Evolutionary conservation across 2,113 vertebrate species (phyloP).

Genomic region (Abramis brama): DNA sequence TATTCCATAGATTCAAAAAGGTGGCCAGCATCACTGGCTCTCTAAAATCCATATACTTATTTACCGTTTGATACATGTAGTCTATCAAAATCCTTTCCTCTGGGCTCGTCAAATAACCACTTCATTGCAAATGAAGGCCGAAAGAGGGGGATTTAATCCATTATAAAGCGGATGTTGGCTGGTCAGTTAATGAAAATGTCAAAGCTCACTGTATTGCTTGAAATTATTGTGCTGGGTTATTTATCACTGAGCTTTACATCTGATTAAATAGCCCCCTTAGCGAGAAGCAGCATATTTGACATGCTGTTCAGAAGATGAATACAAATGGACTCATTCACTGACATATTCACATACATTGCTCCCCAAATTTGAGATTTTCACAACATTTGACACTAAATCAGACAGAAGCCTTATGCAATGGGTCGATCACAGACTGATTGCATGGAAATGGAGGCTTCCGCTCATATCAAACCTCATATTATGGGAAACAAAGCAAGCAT

Average conservation of each 20-base stretch:
- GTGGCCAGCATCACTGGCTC: background rate
- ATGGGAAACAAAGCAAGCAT: constrained; percentile 79
- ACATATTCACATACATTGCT: constrained; percentile 77
- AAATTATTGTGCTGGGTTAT: constrained; percentile 22
- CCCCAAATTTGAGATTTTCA: constrained; percentile 81
- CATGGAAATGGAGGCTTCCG: constrained; percentile 57
- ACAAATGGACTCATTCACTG: constrained; percentile 65
- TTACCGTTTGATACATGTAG: constrained; percentile 1
- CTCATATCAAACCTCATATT: constrained; percentile 76
- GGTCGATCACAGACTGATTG: constrained; percentile 46
- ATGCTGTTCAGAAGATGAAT: constrained; percentile 72
- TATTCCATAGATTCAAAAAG: background rate
- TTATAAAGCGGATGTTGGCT: constrained; percentile 51
- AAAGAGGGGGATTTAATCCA: constrained; percentile 76
- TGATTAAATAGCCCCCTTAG: constrained; percentile 76
- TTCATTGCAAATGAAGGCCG: constrained; percentile 63
- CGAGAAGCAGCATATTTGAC: constrained; percentile 64
- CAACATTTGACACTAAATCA: constrained; percentile 29
- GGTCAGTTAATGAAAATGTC: constrained; percentile 24
- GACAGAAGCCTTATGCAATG: constrained; percentile 25
- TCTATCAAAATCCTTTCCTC: constrained; percentile 67
- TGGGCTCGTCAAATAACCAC: constrained; percentile 71
- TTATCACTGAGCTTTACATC: constrained; percentile 51
- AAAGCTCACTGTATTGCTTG: background rate
- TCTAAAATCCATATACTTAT: constrained; percentile 1